Base-by-base conservation (phyloP, 2,113 vertebrate species). In the Heterotis niloticus region DNA sequence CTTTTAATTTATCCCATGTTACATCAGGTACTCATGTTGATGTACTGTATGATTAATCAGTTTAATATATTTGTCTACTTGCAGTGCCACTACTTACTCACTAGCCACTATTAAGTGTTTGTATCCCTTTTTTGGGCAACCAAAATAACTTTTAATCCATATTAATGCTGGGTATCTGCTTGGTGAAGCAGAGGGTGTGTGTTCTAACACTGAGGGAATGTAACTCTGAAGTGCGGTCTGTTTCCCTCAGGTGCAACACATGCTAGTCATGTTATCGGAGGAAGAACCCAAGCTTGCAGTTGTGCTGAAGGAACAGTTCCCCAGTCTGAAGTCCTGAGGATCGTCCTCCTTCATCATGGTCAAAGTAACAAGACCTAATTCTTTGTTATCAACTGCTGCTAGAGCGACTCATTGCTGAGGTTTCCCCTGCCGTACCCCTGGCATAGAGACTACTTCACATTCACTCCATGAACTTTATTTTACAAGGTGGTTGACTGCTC, bases 231-330 rank as follows among this genome's bases (percentile, higher is more conserved):
- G 67, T 56, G 66, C 79, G 69, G 52, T 87, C 16, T 57, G 60
- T 44, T 54, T 28, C 60, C 51, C 64, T 23, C 76, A 99, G 97
- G 93, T 97, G 82, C 86, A 94, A 85, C 92, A 90, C 85, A 93
- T 99, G 77, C 85, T 94, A 56, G 85, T 85, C 81, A 83, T 93
- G 26, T 84, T 99, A 79, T 90, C 84, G 60, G 92, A 96, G 81
- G 88, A 92, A 82, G 92, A 97, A 86, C 92, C 92, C 70, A 82
- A 86, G 1, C 85, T 96, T 85, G 94, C 94, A 85, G 92, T 90
- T 62, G 81, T 85, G 71, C 84, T 98, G 81, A 90, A 91, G 76
- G 92, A 91, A 82, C 83, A 84, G 80, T 94, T 94, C 88, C 94
- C 93, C 75, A 89, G 84, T 82, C 90, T 90, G 83, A 92, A 87